Percentiles rank a stretch among this genome's conserved stretches.
Evolutionary conservation across 2,113 vertebrate species (phyloP).

Genomic region (Haliaeetus leucogaster): DNA sequence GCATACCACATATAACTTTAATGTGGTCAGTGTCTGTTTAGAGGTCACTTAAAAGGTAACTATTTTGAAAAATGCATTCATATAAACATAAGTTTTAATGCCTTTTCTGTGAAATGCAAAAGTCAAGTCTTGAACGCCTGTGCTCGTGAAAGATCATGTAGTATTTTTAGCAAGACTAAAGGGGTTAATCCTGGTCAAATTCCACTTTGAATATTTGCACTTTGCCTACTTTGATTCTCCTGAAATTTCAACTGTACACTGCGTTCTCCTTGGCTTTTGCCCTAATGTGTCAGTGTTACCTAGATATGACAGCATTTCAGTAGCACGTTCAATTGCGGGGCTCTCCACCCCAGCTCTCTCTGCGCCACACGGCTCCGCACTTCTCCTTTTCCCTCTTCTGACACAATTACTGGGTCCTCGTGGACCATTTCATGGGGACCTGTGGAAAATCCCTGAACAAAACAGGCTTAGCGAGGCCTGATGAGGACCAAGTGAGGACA

Average conservation of each 20-base stretch:
- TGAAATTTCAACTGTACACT: neutral
- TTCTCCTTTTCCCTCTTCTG: neutral
- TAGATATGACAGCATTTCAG: neutral
- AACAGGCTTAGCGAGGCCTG: neutral
- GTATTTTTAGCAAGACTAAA: slow-evolving; percentile 42
- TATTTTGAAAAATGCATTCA: neutral
- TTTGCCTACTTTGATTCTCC: neutral
- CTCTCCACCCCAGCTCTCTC: neutral
- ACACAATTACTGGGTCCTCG: neutral
- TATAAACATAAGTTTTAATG: neutral
- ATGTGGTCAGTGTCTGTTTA: neutral
- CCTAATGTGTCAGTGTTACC: neutral
- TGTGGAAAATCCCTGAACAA: neutral
- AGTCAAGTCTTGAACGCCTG: neutral
- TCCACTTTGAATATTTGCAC: neutral
- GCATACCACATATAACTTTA: slow-evolving; percentile 59
- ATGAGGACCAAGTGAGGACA: neutral
- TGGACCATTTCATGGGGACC: neutral
- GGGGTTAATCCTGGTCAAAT: slow-evolving; percentile 43
- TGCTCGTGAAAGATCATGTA: neutral
- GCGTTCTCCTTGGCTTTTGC: slow-evolving; percentile 16
- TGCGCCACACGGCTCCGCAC: accelerated
- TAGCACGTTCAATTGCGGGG: accelerated
- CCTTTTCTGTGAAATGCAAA: slow-evolving; percentile 13
- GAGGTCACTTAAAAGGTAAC: slow-evolving; percentile 43